Conservation (phyloP, 2,888 invertebrate genomes). For the Onthophagus sagittarius region DNA sequence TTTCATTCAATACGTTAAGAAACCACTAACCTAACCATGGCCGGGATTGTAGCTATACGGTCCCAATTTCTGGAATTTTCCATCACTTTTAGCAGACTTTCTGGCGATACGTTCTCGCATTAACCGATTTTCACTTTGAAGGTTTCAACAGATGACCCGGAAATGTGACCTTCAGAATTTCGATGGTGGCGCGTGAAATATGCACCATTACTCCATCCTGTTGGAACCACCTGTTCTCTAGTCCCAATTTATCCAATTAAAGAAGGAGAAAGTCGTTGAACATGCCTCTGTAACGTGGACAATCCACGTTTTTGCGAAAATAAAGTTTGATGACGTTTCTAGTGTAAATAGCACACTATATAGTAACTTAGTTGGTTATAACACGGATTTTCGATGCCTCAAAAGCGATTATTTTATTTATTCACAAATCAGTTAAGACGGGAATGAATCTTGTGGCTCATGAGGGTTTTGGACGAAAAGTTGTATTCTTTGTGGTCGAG, state of each 20-base stretch:
- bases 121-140: too few species aligned
- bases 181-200: not conserved
- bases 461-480: slow-evolving; percentile 9
- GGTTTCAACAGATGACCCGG: too few species aligned
- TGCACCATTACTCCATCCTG: not conserved
- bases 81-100: too few species aligned
- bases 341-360: too few species aligned
- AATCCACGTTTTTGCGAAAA: not conserved
- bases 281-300: not conserved
- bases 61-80: too few species aligned
- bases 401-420: slow-evolving; percentile 1
- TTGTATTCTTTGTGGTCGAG: slow-evolving; percentile 10
- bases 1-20: too few species aligned
- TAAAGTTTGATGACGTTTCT: not conserved
- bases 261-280: not conserved
- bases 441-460: slow-evolving; percentile 9
- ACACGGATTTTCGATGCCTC: not conserved
- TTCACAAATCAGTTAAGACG: slow-evolving; percentile 5
- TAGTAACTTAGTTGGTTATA: too few species aligned
- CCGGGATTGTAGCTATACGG: too few species aligned
- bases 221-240: not conserved
- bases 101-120: too few species aligned
- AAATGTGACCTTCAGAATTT: too few species aligned
- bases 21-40: too few species aligned
- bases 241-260: not conserved